Conservation (phyloP, 2,888 invertebrate species). For the Galeruca laticollis region DNA sequence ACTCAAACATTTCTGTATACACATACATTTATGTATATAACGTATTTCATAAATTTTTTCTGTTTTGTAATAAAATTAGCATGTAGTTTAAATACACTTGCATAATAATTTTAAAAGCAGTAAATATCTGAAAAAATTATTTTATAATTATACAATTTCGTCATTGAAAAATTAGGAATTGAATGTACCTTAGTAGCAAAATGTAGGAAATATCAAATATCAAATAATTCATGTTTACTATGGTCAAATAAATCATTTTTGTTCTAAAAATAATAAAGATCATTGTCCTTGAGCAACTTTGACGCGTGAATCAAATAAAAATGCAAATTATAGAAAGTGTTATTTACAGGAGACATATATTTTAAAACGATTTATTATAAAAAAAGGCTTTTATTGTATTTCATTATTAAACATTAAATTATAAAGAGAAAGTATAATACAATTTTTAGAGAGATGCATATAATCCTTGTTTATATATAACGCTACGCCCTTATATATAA, state of each 20-base stretch:
- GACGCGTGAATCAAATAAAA: constrained; percentile 17
- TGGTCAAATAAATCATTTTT: constrained; percentile 21
- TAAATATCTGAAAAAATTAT: constrained; percentile 16
- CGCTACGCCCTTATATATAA: too few species aligned
- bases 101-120: constrained; percentile 20
- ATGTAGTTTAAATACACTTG: constrained; percentile 32
- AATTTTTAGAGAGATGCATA: too few species aligned
- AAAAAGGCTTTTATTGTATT: background rate
- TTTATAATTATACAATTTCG: background rate
- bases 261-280: constrained; percentile 26
- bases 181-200: background rate
- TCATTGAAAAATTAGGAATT: background rate
- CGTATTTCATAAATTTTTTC: constrained; percentile 13
- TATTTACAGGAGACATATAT: background rate
- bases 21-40: background rate
- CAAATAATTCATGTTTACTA: constrained; percentile 4
- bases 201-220: background rate
- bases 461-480: too few species aligned
- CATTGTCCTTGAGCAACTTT: constrained; percentile 25
- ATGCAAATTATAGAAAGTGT: constrained; percentile 10
- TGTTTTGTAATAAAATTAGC: constrained; percentile 33
- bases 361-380: background rate
- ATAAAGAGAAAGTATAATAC: too few species aligned
- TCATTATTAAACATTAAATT: too few species aligned
- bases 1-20: background rate